These are phyloP conservation scores for Cyanoramphus novaezelandiae DNA, from an alignment of 2,113 vertebrate genomes.

Conservation along the genomic window DNA sequence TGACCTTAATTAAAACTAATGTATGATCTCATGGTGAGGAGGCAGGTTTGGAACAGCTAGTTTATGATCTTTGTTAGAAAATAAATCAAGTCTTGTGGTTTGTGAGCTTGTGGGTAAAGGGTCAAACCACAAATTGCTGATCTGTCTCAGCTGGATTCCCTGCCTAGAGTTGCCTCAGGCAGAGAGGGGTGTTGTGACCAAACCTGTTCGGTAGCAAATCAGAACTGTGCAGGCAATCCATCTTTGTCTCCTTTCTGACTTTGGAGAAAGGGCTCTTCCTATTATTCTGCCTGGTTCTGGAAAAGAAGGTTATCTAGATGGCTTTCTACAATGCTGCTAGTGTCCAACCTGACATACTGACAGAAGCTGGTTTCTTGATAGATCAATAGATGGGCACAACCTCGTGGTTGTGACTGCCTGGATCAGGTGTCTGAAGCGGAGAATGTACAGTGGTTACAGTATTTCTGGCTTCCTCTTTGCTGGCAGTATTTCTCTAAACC, in stretches of 20 bases:
- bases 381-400: not conserved
- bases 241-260: not conserved
- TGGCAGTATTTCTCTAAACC: not conserved
- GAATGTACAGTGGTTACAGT: not conserved
- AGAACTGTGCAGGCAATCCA: not conserved
- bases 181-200: not conserved
- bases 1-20: not conserved
- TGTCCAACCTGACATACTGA: not conserved
- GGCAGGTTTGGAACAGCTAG: not conserved
- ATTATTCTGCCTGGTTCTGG: not conserved
- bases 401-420: not conserved
- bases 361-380: not conserved
- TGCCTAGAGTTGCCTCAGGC: not conserved
- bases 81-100: not conserved
- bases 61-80: not conserved
- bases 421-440: not conserved
- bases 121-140: not conserved
- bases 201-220: not conserved
- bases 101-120: not conserved
- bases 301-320: not conserved
- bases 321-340: not conserved
- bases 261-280: not conserved
- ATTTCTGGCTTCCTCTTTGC: not conserved
- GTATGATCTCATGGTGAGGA: not conserved
- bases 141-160: not conserved